These are phyloP conservation scores for Cephus rjabovi DNA, from an alignment of 2,888 invertebrate species.

Conservation along the genomic window DNA sequence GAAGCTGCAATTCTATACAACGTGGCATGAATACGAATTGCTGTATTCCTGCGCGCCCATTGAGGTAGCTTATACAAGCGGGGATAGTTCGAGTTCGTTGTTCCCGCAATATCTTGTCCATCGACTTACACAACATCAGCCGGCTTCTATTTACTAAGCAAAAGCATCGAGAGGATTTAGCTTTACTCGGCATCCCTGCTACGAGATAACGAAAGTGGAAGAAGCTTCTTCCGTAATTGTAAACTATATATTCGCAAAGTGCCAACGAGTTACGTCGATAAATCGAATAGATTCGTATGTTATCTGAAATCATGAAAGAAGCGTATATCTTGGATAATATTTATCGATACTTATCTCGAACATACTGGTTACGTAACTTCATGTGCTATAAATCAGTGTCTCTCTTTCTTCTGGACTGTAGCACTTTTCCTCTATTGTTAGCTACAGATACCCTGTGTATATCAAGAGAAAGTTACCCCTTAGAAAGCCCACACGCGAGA, in stretches of 20 bases:
- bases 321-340: background rate
- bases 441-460: background rate
- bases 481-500: background rate
- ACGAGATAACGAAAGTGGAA: background rate
- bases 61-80: slow-evolving; percentile 10
- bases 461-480: background rate
- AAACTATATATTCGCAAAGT: background rate
- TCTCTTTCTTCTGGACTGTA: background rate
- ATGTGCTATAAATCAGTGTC: background rate
- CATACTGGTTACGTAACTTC: background rate
- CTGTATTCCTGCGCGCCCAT: slow-evolving; percentile 12
- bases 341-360: background rate
- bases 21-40: slow-evolving; percentile 19
- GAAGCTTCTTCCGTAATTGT: background rate
- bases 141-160: background rate
- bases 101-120: background rate
- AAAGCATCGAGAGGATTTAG: background rate
- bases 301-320: background rate
- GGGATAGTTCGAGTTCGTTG: background rate
- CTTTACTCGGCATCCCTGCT: background rate
- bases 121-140: background rate
- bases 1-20: slow-evolving; percentile 32
- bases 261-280: background rate
- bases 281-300: background rate
- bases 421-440: background rate